phyloP scores from a whole-genome alignment of 2,113 vertebrate genomes.

The Corydoras sp. region DNA sequence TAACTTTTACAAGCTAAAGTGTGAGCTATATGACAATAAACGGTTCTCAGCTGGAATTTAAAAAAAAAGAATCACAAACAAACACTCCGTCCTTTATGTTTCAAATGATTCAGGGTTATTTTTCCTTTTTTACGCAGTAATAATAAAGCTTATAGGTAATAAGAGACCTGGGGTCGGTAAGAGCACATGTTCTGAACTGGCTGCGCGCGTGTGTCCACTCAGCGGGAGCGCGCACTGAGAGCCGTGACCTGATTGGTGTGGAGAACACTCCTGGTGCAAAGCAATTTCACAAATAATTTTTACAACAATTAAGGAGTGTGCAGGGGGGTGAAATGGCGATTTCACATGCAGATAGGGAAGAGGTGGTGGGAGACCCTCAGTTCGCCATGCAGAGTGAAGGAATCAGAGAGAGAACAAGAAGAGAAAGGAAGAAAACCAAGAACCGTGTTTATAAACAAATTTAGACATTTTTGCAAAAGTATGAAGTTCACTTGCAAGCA shows the following conservation, averaged over 20 bases:
- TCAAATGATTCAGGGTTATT: too few species aligned
- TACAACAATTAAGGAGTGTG: slow-evolving; percentile 91
- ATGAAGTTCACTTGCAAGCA: too few species aligned
- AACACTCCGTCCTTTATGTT: too few species aligned
- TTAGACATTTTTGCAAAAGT: background rate
- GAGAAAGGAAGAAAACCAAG: background rate
- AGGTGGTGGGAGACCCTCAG: slow-evolving; percentile 34
- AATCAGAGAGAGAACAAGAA: slow-evolving; percentile 16
- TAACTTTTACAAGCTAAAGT: too few species aligned
- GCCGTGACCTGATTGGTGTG: slow-evolving; percentile 70
- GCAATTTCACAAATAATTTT: slow-evolving; percentile 95
- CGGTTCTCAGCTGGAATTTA: too few species aligned
- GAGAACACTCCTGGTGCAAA: slow-evolving; percentile 76
- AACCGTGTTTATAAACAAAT: background rate
- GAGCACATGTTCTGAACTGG: slow-evolving; percentile 47
- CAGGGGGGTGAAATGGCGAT: slow-evolving; percentile 92
- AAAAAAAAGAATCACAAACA: too few species aligned
- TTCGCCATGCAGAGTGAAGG: slow-evolving; percentile 48
- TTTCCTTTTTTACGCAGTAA: too few species aligned
- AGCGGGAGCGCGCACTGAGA: slow-evolving; percentile 62
- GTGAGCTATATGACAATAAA: too few species aligned
- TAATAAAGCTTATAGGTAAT: too few species aligned
- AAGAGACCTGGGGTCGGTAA: too few species aligned
- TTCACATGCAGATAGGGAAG: slow-evolving; percentile 76
- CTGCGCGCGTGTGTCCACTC: slow-evolving; percentile 59